phyloP scores from a whole-genome alignment of 1,140 invertebrate genomes.

The Brachystomella parvula region DNA sequence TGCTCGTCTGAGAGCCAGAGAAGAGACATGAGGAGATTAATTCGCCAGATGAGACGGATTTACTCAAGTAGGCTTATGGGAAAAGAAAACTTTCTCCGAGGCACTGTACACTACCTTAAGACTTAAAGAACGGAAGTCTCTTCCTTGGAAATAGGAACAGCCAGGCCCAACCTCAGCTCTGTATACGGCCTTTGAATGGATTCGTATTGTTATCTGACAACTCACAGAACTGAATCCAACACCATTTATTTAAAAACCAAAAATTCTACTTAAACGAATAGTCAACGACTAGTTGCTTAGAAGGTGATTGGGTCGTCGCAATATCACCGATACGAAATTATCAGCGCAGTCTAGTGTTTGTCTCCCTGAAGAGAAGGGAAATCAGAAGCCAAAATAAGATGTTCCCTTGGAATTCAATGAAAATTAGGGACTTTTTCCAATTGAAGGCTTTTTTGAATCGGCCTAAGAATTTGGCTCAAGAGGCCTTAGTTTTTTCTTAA shows the following conservation, averaged over 20 bases:
- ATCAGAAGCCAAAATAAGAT: no score
- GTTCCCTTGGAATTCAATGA: no score
- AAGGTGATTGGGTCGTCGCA: no score
- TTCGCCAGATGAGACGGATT: conserved; percentile 33
- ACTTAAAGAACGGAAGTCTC: background rate
- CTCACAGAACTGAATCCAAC: background rate
- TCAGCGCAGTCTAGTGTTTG: no score
- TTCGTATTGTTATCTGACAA: background rate
- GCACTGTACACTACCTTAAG: background rate
- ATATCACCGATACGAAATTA: no score
- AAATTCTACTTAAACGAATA: background rate
- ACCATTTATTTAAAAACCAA: background rate
- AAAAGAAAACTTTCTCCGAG: conserved; percentile 1
- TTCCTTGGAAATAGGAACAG: no score
- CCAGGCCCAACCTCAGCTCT: background rate
- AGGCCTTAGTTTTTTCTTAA: no score
- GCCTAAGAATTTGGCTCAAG: no score
- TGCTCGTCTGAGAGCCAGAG: conserved; percentile 16
- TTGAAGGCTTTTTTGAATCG: no score
- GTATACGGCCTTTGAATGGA: background rate
- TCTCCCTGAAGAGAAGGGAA: no score
- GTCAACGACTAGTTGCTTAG: no score
- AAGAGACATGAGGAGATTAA: conserved; percentile 21
- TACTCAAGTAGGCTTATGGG: conserved; percentile 10
- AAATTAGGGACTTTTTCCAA: no score